phyloP scores from a whole-genome alignment of 2,888 invertebrate genomes.

The Apamea epomidion region DNA sequence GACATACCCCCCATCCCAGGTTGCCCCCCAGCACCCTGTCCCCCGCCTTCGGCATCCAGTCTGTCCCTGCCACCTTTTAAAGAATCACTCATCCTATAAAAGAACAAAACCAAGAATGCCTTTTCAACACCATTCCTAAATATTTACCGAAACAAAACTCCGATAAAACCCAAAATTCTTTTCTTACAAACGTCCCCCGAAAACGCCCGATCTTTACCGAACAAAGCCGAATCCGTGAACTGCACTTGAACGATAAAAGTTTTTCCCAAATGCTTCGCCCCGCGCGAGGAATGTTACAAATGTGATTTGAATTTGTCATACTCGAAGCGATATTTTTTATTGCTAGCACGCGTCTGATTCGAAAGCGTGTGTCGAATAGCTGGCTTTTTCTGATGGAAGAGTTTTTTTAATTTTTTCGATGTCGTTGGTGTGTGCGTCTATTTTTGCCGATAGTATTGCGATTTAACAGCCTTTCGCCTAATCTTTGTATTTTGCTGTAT shows the following conservation, averaged over 20 bases:
- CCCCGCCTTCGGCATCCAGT: not conserved
- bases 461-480: not conserved
- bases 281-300: slow-evolving; percentile 63
- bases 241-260: slow-evolving; percentile 66
- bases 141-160: slow-evolving; percentile 30
- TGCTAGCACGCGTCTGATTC: slow-evolving; percentile 62
- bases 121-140: slow-evolving; percentile 28
- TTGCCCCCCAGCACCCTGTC: not conserved
- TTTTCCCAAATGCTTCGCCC: slow-evolving; percentile 53
- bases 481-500: not conserved
- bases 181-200: slow-evolving; percentile 43
- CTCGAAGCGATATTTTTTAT: slow-evolving; percentile 65
- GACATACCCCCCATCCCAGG: not conserved
- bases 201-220: slow-evolving; percentile 38
- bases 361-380: slow-evolving; percentile 61
- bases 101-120: slow-evolving; percentile 17
- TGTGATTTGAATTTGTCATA: slow-evolving; percentile 71
- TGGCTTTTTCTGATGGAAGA: slow-evolving; percentile 36
- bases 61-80: not conserved
- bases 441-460: slow-evolving; percentile 16
- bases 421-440: slow-evolving; percentile 13
- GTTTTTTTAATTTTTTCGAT: slow-evolving; percentile 49
- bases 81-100: not conserved
- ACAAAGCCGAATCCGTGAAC: slow-evolving; percentile 45
- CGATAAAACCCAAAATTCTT: slow-evolving; percentile 50